phyloP scores from a whole-genome alignment of 2,888 invertebrate species.

The Octonoba sinensis region DNA sequence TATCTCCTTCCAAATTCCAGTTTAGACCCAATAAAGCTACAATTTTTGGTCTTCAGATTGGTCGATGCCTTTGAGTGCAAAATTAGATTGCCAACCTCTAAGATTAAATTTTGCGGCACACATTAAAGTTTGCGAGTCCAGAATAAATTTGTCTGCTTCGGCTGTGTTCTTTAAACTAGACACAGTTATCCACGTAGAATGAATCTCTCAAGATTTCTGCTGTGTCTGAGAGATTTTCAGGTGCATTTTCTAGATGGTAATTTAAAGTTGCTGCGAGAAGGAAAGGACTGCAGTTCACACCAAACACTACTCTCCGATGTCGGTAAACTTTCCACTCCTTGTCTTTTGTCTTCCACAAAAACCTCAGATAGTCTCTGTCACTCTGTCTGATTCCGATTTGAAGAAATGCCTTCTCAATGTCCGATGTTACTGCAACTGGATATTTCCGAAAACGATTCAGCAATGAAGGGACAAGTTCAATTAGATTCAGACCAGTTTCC shows the following conservation, averaged over 20 bases:
- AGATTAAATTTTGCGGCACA: slow-evolving; percentile 3
- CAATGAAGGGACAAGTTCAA: neutral
- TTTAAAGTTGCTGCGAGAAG: slow-evolving; percentile 10
- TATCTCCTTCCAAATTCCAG: slow-evolving; percentile 5
- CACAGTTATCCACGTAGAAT: slow-evolving; percentile 20
- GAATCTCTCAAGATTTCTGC: slow-evolving; percentile 14
- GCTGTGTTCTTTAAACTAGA: slow-evolving; percentile 1
- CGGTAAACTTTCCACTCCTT: neutral
- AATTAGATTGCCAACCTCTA: slow-evolving; percentile 9
- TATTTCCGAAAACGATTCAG: neutral
- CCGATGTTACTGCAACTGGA: neutral
- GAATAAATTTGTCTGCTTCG: slow-evolving; percentile 6
- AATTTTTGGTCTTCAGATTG: neutral
- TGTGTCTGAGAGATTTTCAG: neutral
- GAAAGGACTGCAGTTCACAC: neutral
- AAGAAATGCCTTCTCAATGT: slow-evolving; percentile 12
- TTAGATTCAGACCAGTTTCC: neutral
- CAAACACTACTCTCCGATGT: slow-evolving; percentile 10
- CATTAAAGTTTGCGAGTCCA: neutral
- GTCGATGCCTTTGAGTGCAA: neutral
- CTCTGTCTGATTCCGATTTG: slow-evolving; percentile 9
- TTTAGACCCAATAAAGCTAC: neutral
- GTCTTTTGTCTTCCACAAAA: neutral
- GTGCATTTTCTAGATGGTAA: slow-evolving; percentile 5
- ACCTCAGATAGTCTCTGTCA: neutral